These are phyloP conservation scores for Dendrolimus punctatus DNA, from an alignment of 1,140 invertebrate species.

Conservation along the genomic window DNA sequence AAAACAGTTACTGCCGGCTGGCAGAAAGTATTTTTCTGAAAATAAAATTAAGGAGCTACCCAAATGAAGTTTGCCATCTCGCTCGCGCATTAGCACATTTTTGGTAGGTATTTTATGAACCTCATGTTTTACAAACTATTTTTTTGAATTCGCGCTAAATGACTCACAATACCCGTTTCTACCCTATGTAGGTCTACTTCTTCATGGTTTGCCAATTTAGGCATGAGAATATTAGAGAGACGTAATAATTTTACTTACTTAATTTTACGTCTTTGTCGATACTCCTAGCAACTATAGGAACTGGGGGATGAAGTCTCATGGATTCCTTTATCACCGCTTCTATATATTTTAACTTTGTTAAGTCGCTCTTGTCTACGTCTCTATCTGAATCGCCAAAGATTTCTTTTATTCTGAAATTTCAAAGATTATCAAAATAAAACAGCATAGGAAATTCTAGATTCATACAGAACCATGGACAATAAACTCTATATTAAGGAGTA, in stretches of 20 bases:
- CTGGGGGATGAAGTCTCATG: slow-evolving; percentile 73
- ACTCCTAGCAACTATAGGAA: slow-evolving; percentile 67
- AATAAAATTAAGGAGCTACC: not conserved
- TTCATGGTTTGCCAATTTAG: too few relatives aligned
- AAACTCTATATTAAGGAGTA: too few relatives aligned
- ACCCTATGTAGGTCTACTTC: too few relatives aligned
- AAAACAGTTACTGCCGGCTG: slow-evolving; percentile 12
- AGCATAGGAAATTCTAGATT: too few relatives aligned
- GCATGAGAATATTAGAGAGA: too few relatives aligned
- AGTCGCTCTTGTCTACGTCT: slow-evolving; percentile 57
- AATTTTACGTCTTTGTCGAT: slow-evolving; percentile 23
- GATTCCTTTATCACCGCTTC: slow-evolving; percentile 78
- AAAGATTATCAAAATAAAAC: not conserved
- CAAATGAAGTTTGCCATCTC: too few relatives aligned
- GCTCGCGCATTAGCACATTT: too few relatives aligned
- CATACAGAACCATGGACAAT: too few relatives aligned
- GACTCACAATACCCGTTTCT: too few relatives aligned
- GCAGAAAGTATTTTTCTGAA: slow-evolving; percentile 19
- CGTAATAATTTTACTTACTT: slow-evolving; percentile 7
- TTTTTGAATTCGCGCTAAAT: too few relatives aligned
- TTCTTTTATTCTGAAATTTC: slow-evolving; percentile 10
- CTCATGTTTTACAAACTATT: too few relatives aligned
- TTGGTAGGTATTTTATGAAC: too few relatives aligned
- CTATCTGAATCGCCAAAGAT: slow-evolving; percentile 11
- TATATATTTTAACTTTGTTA: slow-evolving; percentile 73